Evolutionary conservation across 2,797 vertebrate species (phyloP), one percentile per base, ranked within the genome.

Genomic region (Poecilia wingei): DNA sequence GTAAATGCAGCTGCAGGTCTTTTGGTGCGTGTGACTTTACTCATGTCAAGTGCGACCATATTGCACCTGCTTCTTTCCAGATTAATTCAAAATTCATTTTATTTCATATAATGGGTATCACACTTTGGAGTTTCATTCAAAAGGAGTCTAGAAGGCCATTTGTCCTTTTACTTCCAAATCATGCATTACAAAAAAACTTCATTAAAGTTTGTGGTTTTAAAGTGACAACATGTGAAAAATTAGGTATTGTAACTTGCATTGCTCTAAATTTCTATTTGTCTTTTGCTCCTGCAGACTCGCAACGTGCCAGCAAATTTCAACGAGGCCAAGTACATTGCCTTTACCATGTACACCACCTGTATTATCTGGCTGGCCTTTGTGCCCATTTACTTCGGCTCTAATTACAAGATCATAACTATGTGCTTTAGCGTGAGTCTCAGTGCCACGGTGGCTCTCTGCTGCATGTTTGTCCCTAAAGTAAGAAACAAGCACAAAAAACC

Each of bases 361-460:
- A 99, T 99, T 88, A 99, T 99, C 88, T 99, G 98, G 98, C 94
- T 99, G 92, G 98, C 98, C 85, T 99, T 99, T 72, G 98, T 99
- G 89, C 98, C 98, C n/a, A 99, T 99, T 93, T 99, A 99, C 95
- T 99, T 99, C 77, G 98, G 98, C 87, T 99, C 98, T 93, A 99
- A 99, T 95, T 99, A 99, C 96, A 99, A 99, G 96, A 99, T 99
- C 91, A 99, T 99, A 94, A 99, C 98, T 80, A 99, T 99, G 98
- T 99, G 98, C 91, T 99, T 99, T 92, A 99, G 98, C 0, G 98
- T 99, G 81, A 99, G 98, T 87, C 96, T 99, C 88, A 99, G 98
- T 28, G 98, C 98, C 86, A 99, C 98, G 0, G 98, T 99, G 79
- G 98, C 98, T 0, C 96, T 99, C 0, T 97, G 98, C 88, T 99